Conservation (phyloP, 1,140 invertebrate species). For the Drosophila erecta region DNA sequence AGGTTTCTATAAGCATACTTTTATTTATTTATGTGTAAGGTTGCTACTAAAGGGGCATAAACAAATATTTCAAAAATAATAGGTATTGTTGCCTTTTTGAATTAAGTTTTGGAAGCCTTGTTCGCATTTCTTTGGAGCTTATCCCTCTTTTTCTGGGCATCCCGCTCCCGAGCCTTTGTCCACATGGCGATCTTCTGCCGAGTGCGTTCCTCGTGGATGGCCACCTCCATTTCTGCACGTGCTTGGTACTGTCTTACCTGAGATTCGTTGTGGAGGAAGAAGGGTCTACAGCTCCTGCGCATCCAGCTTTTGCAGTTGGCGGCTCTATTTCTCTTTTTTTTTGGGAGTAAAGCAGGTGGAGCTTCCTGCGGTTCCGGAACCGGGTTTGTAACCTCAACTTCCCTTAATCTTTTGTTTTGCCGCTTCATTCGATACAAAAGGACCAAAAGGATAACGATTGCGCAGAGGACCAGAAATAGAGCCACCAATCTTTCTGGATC, state of each 20-base stretch:
- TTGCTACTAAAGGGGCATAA: no score
- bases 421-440: neutral
- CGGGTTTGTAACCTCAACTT: neutral
- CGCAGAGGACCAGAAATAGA: neutral
- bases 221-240: slow-evolving; percentile 15
- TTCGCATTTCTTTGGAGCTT: neutral
- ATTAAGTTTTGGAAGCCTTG: neutral
- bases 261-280: slow-evolving; percentile 47
- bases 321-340: neutral
- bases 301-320: slow-evolving; percentile 20
- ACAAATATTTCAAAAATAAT: no score
- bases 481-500: slow-evolving; percentile 12
- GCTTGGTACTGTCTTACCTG: slow-evolving; percentile 6
- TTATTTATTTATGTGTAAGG: no score
- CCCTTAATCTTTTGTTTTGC: rapidly evolving
- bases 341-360: no score
- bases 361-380: neutral
- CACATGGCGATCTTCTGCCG: slow-evolving; percentile 42
- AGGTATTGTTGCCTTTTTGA: no score
- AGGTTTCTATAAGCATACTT: no score
- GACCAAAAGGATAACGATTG: slow-evolving; percentile 7
- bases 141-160: neutral
- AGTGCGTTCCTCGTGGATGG: slow-evolving; percentile 11
- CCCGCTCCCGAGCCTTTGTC: slow-evolving; percentile 36
- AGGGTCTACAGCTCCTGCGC: slow-evolving; percentile 26